Percentiles rank a stretch among this genome's conserved stretches.
phyloP scores from a whole-genome alignment of 2,113 vertebrate species.

The Ovis aries region ARS-UI_Ramb_v3.0 NC_056063.1:24017501-24018000 shows the following conservation, averaged over 20 bases:
- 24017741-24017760: background rate
- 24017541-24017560: conserved; percentile 20
- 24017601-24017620: background rate
- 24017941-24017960: too few species aligned
- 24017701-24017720: background rate
- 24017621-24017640: background rate
- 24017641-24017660: background rate
- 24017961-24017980: too few species aligned
- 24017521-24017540: background rate
- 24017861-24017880: too few species aligned
- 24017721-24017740: background rate
- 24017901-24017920: too few species aligned
- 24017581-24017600: background rate
- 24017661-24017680: background rate
- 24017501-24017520: background rate
- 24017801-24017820: too few species aligned
- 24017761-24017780: background rate
- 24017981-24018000: too few species aligned
- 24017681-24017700: background rate
- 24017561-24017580: conserved; percentile 31
- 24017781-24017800: background rate
- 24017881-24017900: too few species aligned
- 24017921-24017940: too few species aligned
- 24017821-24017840: too few species aligned
- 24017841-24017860: too few species aligned